Evolutionary conservation across 2,113 vertebrate species (phyloP).

Genomic region (Corapipo altera): DNA sequence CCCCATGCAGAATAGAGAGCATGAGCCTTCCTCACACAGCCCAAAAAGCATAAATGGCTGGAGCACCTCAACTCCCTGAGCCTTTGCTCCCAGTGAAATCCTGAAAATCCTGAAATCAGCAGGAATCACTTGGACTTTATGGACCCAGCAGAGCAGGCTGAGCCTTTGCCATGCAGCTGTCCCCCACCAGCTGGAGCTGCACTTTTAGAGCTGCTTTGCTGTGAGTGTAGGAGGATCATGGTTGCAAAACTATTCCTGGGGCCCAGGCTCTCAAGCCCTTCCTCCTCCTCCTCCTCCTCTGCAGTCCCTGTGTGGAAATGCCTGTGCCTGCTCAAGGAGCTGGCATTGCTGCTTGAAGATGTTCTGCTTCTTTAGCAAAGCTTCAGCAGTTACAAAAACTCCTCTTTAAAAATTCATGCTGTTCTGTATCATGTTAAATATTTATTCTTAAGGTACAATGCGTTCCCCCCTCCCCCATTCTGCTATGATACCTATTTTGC

Average conservation of each 20-base stretch:
- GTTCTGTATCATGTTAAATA: slow-evolving; percentile 67
- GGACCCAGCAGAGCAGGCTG: background rate
- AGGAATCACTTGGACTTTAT: background rate
- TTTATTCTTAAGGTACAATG: slow-evolving; percentile 65
- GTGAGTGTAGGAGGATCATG: background rate
- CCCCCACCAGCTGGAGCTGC: background rate
- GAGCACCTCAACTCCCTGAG: background rate
- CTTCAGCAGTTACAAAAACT: slow-evolving; percentile 50
- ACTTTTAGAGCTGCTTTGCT: background rate
- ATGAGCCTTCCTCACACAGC: background rate
- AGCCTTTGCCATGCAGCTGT: background rate
- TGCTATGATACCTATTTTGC: slow-evolving; percentile 65
- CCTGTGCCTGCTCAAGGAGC: background rate
- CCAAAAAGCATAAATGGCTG: background rate
- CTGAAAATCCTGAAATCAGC: background rate
- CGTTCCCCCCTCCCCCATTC: background rate
- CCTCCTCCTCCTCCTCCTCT: background rate
- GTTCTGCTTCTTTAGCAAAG: slow-evolving; percentile 19
- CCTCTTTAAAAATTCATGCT: slow-evolving; percentile 61
- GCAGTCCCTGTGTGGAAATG: background rate
- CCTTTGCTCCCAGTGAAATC: background rate
- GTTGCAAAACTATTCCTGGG: background rate
- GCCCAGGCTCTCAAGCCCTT: background rate
- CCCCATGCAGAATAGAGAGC: background rate
- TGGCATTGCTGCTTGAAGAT: background rate